phyloP scores from a whole-genome alignment of 2,797 vertebrate species.

The Apogon hyalosoma region DNA sequence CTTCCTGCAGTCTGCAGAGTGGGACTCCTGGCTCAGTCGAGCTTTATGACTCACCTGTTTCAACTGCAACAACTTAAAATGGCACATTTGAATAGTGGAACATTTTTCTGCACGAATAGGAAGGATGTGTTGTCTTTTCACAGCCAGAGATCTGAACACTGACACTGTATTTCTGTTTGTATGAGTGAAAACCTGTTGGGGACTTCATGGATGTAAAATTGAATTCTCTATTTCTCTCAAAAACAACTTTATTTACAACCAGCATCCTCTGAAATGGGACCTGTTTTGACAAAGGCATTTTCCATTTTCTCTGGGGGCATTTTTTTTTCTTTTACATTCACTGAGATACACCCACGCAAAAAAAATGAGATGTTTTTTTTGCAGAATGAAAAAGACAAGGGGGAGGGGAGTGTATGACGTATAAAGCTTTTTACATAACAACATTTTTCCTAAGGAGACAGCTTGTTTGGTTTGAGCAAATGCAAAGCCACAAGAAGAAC shows the following conservation, averaged over 20 bases:
- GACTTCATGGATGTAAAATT: background rate
- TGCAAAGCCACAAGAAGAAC: constrained; percentile 26
- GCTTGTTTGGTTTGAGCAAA: constrained; percentile 49
- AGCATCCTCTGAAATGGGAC: constrained; percentile 4
- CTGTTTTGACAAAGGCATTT: background rate
- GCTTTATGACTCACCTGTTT: constrained; percentile 77
- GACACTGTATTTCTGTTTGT: background rate
- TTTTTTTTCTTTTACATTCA: constrained; percentile 1
- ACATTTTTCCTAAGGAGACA: constrained; percentile 28
- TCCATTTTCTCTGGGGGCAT: background rate
- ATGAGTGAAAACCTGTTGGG: constrained; percentile 6
- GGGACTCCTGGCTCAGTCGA: constrained; percentile 63
- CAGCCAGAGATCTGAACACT: constrained; percentile 9
- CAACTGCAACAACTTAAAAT: constrained; percentile 67
- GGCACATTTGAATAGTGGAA: constrained; percentile 70
- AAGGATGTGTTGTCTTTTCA: constrained; percentile 24
- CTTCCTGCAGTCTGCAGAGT: constrained; percentile 69
- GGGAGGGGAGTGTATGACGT: constrained; percentile 2
- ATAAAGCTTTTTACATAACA: background rate
- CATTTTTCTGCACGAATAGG: constrained; percentile 18
- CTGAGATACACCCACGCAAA: constrained; percentile 28
- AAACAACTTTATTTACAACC: constrained; percentile 3
- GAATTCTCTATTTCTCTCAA: constrained; percentile 2
- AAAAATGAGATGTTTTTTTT: constrained; percentile 26
- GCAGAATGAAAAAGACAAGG: constrained; percentile 28